phyloP scores from a whole-genome alignment of 2,888 invertebrate genomes.

The Drosophila aldrichi region DNA sequence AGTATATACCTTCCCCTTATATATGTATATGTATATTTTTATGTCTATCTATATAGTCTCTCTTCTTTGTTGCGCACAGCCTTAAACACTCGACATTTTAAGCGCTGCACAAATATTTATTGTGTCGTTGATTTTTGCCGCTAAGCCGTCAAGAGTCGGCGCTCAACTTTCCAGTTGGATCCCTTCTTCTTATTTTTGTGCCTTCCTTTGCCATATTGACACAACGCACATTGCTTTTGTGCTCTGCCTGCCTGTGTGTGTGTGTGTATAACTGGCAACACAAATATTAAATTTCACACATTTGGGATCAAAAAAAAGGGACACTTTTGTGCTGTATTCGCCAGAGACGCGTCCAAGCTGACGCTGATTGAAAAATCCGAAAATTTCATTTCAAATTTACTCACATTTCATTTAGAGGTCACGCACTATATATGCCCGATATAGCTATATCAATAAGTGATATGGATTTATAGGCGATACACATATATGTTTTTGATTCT shows the following conservation, averaged over 20 bases:
- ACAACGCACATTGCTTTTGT: conserved; percentile 43
- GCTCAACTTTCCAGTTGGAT: conserved; percentile 57
- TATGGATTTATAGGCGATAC: too few species aligned
- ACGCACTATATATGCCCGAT: background rate
- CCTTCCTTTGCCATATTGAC: conserved; percentile 44
- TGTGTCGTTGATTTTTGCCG: conserved; percentile 81
- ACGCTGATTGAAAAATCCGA: conserved; percentile 56
- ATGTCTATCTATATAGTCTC: conserved; percentile 37
- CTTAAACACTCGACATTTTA: conserved; percentile 73
- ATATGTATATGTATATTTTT: conserved; percentile 21
- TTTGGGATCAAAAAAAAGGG: conserved; percentile 30
- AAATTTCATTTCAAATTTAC: conserved; percentile 34
- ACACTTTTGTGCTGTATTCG: conserved; percentile 35
- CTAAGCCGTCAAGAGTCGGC: conserved; percentile 68
- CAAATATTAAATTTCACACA: conserved; percentile 76
- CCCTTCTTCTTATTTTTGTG: conserved; percentile 24
- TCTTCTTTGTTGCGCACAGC: conserved; percentile 61
- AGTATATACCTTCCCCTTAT: conserved; percentile 9
- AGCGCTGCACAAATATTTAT: conserved; percentile 80
- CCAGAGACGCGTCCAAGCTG: conserved; percentile 42
- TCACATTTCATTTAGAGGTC: conserved; percentile 11
- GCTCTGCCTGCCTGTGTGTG: background rate
- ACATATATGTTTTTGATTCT: background rate
- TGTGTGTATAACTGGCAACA: conserved; percentile 47
- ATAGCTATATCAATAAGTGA: background rate